phyloP scores from a whole-genome alignment of 2,797 vertebrate genomes.

The Takifugu rubripes region DNA sequence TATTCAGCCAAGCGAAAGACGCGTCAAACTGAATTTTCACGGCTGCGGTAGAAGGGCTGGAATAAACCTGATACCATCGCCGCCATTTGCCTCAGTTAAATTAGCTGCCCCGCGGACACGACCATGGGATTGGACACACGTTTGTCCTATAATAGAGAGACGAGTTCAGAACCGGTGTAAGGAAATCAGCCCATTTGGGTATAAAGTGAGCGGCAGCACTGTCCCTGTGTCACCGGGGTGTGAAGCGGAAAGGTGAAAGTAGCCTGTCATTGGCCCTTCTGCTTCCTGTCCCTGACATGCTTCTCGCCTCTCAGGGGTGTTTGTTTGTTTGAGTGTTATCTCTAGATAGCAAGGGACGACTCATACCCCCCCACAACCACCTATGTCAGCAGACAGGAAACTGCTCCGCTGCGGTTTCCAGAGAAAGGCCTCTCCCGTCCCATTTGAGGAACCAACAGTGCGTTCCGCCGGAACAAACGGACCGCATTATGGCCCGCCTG shows the following conservation, averaged over 20 bases:
- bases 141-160: no score
- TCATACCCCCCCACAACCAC: conserved; percentile 7
- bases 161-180: no score
- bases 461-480: conserved; percentile 22
- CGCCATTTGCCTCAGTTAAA: conserved; percentile 48
- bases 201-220: background rate
- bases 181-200: conserved; percentile 16
- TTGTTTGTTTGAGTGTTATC: conserved; percentile 62
- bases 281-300: conserved; percentile 67
- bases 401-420: conserved; percentile 28
- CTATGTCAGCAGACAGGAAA: conserved; percentile 48
- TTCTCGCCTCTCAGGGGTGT: conserved; percentile 44
- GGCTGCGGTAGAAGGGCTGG: conserved; percentile 29
- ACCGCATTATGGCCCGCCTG: conserved; percentile 10
- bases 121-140: no score
- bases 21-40: conserved; percentile 58
- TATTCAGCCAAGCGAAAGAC: no score
- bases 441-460: conserved; percentile 43
- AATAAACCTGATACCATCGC: conserved; percentile 59
- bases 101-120: conserved; percentile 34
- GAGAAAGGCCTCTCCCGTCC: conserved; percentile 18
- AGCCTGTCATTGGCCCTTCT: conserved; percentile 17
- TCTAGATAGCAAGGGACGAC: conserved; percentile 51
- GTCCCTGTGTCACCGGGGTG: conserved; percentile 8
- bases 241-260: background rate